phyloP scores from a whole-genome alignment of 2,888 invertebrate species.

The Cosmorhoe ocellata region DNA sequence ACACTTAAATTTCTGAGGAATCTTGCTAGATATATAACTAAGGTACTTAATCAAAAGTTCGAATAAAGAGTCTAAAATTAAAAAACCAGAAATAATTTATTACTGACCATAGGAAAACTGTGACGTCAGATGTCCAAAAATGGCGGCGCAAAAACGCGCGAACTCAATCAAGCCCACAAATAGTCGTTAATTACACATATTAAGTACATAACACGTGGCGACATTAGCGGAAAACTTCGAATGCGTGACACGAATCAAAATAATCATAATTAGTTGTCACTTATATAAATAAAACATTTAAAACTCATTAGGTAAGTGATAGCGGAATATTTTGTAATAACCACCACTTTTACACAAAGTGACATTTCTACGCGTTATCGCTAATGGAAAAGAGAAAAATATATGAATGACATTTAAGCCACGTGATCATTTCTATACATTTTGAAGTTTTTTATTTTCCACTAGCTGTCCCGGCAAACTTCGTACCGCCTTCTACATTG shows the following conservation, averaged over 20 bases:
- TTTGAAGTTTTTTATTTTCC: too few species aligned
- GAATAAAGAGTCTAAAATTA: too few species aligned
- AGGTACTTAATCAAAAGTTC: too few species aligned
- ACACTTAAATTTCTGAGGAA: background rate
- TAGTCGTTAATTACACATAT: constrained; percentile 7
- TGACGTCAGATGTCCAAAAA: constrained; percentile 16
- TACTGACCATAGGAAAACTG: background rate
- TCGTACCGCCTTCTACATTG: too few species aligned
- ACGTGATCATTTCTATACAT: too few species aligned
- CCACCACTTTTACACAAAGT: background rate
- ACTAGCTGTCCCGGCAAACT: too few species aligned
- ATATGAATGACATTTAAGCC: too few species aligned
- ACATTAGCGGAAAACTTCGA: background rate
- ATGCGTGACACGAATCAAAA: constrained; percentile 11
- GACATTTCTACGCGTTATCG: too few species aligned
- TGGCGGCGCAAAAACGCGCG: constrained; percentile 12
- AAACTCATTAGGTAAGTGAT: constrained; percentile 6
- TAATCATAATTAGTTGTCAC: constrained; percentile 3
- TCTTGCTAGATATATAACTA: background rate
- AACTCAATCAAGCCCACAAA: constrained; percentile 13
- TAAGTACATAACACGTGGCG: background rate
- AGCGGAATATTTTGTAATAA: constrained; percentile 3
- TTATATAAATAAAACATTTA: constrained; percentile 21
- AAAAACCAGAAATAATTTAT: too few species aligned
- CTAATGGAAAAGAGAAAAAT: too few species aligned